Conservation (phyloP, 2,797 vertebrate genomes). For the Xyrichtys novacula region DNA sequence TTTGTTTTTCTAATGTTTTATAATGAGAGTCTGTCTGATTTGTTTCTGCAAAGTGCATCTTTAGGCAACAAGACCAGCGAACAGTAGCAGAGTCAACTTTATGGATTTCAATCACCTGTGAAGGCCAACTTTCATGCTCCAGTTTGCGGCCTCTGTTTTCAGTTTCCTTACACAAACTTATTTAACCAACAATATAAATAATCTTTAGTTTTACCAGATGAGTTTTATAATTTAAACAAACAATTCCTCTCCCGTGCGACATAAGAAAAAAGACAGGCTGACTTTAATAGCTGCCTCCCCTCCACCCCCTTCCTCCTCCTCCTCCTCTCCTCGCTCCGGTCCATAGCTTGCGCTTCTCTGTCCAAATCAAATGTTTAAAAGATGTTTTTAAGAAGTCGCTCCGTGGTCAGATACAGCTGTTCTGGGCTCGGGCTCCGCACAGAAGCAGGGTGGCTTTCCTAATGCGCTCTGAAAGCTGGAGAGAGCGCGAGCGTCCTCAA, state of each 20-base stretch:
- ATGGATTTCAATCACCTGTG: conserved; percentile 60
- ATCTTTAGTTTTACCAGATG: conserved; percentile 55
- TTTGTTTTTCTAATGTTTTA: not conserved
- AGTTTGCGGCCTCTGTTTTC: conserved; percentile 42
- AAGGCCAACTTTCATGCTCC: conserved; percentile 38
- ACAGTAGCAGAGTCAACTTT: conserved; percentile 59
- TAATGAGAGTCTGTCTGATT: no score
- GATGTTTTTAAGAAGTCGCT: conserved; percentile 79
- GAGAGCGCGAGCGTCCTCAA: conserved; percentile 75
- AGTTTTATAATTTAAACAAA: conserved; percentile 69
- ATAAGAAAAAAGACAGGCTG: conserved; percentile 48
- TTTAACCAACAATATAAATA: conserved; percentile 63
- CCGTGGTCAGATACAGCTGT: conserved; percentile 82
- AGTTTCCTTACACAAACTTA: conserved; percentile 50
- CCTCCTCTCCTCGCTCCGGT: conserved; percentile 32
- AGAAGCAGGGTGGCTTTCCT: conserved; percentile 75
- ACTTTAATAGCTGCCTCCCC: conserved; percentile 37
- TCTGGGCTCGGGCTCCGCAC: conserved; percentile 61
- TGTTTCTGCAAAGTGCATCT: conserved; percentile 8
- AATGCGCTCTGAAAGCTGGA: conserved; percentile 70
- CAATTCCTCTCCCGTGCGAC: conserved; percentile 46
- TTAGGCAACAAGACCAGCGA: conserved; percentile 29
- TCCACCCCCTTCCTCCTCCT: not conserved
- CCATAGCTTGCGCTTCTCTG: conserved; percentile 59
- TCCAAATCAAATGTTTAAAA: conserved; percentile 85